Conservation (phyloP, 2,113 vertebrate genomes). For the Petromus typicus region DNA sequence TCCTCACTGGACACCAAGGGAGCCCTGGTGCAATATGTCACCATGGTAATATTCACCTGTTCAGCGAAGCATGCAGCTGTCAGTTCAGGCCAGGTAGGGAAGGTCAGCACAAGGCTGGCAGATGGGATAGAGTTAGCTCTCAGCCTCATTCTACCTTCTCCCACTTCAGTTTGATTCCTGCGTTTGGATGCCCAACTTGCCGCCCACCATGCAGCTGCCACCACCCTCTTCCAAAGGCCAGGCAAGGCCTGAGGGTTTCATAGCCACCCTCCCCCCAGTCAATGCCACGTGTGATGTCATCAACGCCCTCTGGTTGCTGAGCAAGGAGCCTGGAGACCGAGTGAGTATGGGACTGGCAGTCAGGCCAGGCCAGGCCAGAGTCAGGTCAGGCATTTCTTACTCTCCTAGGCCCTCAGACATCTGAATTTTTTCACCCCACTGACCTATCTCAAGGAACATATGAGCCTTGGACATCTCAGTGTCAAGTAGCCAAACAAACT, state of each 20-base stretch:
- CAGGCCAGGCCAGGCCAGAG: neutral
- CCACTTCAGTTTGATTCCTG: slow-evolving; percentile 69
- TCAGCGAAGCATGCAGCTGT: slow-evolving; percentile 64
- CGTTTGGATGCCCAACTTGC: slow-evolving; percentile 80
- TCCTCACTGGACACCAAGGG: slow-evolving; percentile 80
- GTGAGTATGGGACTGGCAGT: slow-evolving; percentile 72
- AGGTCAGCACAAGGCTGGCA: fast-evolving
- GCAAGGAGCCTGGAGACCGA: slow-evolving; percentile 82
- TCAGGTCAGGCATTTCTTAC: neutral
- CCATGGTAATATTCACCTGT: slow-evolving; percentile 81
- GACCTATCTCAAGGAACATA: neutral
- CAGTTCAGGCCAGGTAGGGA: slow-evolving; percentile 70
- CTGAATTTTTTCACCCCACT: too few relatives aligned
- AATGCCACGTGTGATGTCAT: slow-evolving; percentile 83
- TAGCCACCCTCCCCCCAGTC: slow-evolving; percentile 86
- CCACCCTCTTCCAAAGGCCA: slow-evolving; percentile 73
- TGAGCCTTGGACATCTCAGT: neutral
- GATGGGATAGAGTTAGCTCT: fast-evolving
- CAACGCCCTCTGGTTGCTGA: slow-evolving; percentile 83
- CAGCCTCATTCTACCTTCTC: neutral
- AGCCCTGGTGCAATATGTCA: slow-evolving; percentile 62
- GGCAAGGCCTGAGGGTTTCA: slow-evolving; percentile 79
- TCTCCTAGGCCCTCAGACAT: neutral
- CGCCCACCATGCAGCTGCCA: slow-evolving; percentile 73
- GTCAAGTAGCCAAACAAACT: neutral